Base-by-base conservation (phyloP, 2,888 invertebrate genomes). In the Leistus spinibarbis region DNA sequence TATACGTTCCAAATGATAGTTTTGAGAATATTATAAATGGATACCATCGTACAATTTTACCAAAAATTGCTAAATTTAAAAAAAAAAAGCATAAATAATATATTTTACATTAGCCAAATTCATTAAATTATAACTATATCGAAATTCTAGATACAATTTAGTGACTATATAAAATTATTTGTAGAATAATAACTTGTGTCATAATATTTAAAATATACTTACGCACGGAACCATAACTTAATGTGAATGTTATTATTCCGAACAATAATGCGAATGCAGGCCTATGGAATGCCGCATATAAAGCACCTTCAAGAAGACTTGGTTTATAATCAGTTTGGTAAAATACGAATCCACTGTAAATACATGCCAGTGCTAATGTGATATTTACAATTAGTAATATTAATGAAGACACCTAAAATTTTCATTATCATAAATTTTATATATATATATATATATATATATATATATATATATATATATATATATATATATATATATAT, bases 1-100 rank as follows among this genome's bases (percentile, higher is more conserved):
- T 82, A 81, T 90, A 91, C 9, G 89, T 85, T 0, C 89, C 89
- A 80, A 90, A 91, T 0, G 89, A 85, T 57, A 91, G 84, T 60
- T 89, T 87, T 78, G 90, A 89, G 0, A 90, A 83, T 0, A 89
- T 88, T 54, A 88, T 87, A 87, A 89, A 90, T 0, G 88, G 87
- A 74, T 85, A 86, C 90, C 90, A 90, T 57, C 86, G 85, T 3
- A 90, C 81, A 74, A 89, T 85, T 10, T 56, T 10, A 13, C 4
- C n/a, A n/a, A 68, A 23, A n/a, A 54, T 22, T 19, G 68, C 68
- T 68, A 68, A 54, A 68, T 13, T 54, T 54, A 16, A 2, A n/a
- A n/a, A n/a, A 68, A 24, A 22, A 71, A 54, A 16, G 23, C 54
- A 2, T 7, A 27, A 27, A 9, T 27, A 27, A 27, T 66, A 3